Base-by-base conservation (phyloP, 2,113 vertebrate genomes). In the Arvicanthis niloticus region DNA sequence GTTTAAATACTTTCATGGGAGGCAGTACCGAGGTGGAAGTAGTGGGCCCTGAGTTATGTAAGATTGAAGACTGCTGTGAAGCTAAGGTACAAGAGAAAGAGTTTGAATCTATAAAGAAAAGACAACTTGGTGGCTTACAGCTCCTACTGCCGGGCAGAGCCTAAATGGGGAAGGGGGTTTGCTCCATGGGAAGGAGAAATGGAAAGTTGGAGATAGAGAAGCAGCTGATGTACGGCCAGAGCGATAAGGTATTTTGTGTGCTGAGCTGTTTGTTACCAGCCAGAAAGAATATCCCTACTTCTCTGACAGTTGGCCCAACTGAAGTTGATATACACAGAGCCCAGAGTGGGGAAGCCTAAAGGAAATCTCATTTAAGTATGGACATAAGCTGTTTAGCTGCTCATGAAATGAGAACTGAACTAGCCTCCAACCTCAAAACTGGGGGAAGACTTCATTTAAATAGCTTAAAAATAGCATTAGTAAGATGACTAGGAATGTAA, bases 41-140 rank as follows among this genome's bases (percentile, higher is more conserved):
- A 34, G 42, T 60, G 1, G 12, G 53, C 24, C 40, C 56, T 34
- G 62, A 75, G 80, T 45, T 78, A 45, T 45, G 2, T 78, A 86
- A 93, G 72, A 89, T 19, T 56, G 89, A 91, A 87, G 53, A 88
- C 62, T 81, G 5, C 51, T 84, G 70, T 89, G 48, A 37, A n/a
- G 7, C 19, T 51, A 34, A 13, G 26, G 29, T 10, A 72, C 6
- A n/a, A 15, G 31, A 77, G 12, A 58, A 1, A 56, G 88, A 65
- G 4, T 6, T 21, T 62, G n/a, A 19, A 19, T 16, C 4, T 0
- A 60, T 10, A 78, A 37, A 86, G 56, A 37, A 82, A 89, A 70
- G 70, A n/a, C 37, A 93, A 76, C 45, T 68, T 40, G 53, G 48
- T 12, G n/a, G 76, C 26, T 84, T 73, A 51, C 17, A 40, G 42